Conservation (phyloP, 2,113 vertebrate species). For the Diglossa brunneiventris region DNA sequence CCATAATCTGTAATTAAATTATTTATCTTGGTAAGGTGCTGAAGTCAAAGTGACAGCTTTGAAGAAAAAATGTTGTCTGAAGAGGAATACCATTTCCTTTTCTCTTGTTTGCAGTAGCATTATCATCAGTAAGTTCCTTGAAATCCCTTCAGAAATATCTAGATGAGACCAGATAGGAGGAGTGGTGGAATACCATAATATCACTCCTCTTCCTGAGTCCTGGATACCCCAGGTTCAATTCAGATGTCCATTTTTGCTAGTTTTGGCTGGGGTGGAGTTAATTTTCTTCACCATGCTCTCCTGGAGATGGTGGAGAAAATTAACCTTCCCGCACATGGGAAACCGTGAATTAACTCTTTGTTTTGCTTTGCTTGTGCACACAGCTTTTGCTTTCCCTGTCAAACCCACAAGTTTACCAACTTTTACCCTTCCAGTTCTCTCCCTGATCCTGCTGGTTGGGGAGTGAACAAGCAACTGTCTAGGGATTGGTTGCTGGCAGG, state of each 20-base stretch:
- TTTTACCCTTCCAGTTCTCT: not conserved
- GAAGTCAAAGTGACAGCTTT: not conserved
- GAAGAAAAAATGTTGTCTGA: not conserved
- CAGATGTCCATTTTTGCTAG: not conserved
- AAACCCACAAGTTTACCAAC: not conserved
- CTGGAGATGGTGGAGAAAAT: not conserved
- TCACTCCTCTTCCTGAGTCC: not conserved
- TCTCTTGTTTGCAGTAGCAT: not conserved
- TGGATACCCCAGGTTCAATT: not conserved
- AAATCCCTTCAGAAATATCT: not conserved
- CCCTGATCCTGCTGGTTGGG: not conserved
- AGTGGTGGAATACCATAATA: not conserved
- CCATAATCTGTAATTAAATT: not conserved
- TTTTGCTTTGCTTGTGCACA: not conserved
- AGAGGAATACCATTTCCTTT: not conserved
- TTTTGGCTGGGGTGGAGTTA: fast-evolving
- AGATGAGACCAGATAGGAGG: not conserved
- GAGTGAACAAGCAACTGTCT: not conserved
- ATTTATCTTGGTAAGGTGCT: not conserved
- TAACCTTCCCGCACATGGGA: not conserved
- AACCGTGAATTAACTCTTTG: not conserved
- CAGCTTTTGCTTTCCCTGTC: not conserved
- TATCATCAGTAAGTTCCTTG: not conserved
- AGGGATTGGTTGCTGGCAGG: not conserved
- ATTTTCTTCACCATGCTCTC: not conserved